Evolutionary conservation across 2,113 vertebrate species (phyloP).

Genomic region (Dipodomys spectabilis): DNA sequence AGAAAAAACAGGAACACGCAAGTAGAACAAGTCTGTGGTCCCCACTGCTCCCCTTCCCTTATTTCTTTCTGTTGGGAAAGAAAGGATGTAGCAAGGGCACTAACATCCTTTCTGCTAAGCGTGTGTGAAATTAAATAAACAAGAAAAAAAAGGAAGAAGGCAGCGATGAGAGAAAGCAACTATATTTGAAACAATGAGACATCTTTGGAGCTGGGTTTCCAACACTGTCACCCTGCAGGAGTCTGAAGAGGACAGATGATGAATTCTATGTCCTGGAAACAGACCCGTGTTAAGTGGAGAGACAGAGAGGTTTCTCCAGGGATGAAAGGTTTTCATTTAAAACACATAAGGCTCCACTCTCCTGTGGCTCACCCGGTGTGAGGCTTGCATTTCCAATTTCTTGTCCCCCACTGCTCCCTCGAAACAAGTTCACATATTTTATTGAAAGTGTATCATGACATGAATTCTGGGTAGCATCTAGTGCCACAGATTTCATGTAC

Average conservation of each 20-base stretch:
- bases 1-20: conserved; percentile 72
- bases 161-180: conserved; percentile 49
- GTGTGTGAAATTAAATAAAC: conserved; percentile 48
- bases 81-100: conserved; percentile 17
- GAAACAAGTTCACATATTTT: conserved; percentile 73
- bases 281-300: conserved; percentile 58
- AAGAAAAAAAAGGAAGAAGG: neutral
- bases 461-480: conserved; percentile 28
- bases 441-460: conserved; percentile 74
- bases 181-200: conserved; percentile 63
- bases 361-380: conserved; percentile 62
- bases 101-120: conserved; percentile 10
- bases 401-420: conserved; percentile 29
- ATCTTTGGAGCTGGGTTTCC: conserved; percentile 31
- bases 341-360: conserved; percentile 63
- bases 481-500: conserved; percentile 57
- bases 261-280: conserved; percentile 68
- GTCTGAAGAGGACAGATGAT: conserved; percentile 30
- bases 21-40: conserved; percentile 37
- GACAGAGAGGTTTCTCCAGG: conserved; percentile 57
- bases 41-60: rapidly evolving
- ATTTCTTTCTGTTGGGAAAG: conserved; percentile 17
- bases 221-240: neutral
- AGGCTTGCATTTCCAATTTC: conserved; percentile 77
- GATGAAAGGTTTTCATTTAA: conserved; percentile 73